Conservation (phyloP, 2,888 invertebrate genomes). For the Philopedon plagiatum region DNA sequence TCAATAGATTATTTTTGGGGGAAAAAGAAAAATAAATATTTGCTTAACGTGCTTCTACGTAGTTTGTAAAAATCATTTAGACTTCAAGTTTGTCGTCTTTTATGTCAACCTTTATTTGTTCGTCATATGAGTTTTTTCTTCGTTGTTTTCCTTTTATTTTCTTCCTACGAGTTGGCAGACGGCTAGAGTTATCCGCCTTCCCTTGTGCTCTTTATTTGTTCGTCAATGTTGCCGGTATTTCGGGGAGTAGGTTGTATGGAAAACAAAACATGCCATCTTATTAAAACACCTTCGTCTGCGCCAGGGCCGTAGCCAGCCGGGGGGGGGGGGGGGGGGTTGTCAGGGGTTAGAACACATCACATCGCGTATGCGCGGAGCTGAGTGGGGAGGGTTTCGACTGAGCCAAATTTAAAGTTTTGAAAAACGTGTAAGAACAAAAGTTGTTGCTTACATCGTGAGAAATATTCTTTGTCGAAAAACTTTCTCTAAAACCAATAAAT, state of each 20-base stretch:
- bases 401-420: no score
- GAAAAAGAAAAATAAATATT: neutral
- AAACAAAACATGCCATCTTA: neutral
- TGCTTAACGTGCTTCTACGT: neutral
- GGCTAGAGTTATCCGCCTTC: conserved; percentile 21
- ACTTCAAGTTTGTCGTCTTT: conserved; percentile 3
- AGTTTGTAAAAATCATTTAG: neutral
- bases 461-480: no score
- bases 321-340: no score
- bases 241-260: neutral
- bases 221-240: conserved; percentile 26
- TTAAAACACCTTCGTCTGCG: no score
- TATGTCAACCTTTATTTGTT: conserved; percentile 27
- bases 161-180: conserved; percentile 10
- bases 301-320: no score
- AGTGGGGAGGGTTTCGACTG: no score
- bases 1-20: no score
- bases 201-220: conserved; percentile 19
- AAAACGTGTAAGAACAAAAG: no score
- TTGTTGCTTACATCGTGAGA: no score
- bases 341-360: no score
- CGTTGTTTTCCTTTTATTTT: conserved; percentile 21
- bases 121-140: conserved; percentile 7
- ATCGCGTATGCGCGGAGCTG: no score
- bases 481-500: no score